Evolutionary conservation across 2,797 vertebrate genomes (phyloP), one percentile per base, ranked within the genome.

Genomic region (Alectoris magna): DNA sequence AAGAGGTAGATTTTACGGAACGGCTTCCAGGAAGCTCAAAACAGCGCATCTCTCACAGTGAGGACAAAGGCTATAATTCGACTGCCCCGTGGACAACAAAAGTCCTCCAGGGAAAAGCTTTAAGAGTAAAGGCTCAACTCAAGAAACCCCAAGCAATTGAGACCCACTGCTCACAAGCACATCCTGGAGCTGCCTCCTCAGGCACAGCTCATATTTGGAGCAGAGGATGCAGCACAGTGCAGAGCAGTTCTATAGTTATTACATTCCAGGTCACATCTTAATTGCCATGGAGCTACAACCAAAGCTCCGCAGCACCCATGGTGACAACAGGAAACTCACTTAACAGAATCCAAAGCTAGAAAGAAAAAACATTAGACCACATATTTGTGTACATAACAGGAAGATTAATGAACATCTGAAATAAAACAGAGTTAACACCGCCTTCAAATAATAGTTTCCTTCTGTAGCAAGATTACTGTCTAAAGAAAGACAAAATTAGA

Each of bases 261-360:
- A 17, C 87, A 82, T 93, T 90, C 93, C 94, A 95, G 94, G 88
- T 87, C 93, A 83, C 86, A 89, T 91, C 87, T 78, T 58, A 95
- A 94, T 88, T 74, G 86, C 89, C 84, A 91, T 79, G 91, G 95
- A 95, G 92, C 92, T 67, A 51, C 84, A 75, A 87, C 34, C 91
- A 85, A 76, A 93, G 66, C 78, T 73, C 63, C 87, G 18, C 76
- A 87, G 86, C 94, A 92, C 46, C 91, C 94, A 62, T 60, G 85
- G 92, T 67, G 83, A 91, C 94, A 87, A 84, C 73, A 71, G 58
- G 89, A 19, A 90, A 76, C 81, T 88, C 79, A n/a, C 67, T 68
- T 34, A 91, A 49, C 8, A 6, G 2, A 19, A 79, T 27, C 85
- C 84, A 60, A 63, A 59, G 87, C 58, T 31, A 19, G 13, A 22